phyloP scores from a whole-genome alignment of 2,888 invertebrate species.

The Ctena decussata region DNA sequence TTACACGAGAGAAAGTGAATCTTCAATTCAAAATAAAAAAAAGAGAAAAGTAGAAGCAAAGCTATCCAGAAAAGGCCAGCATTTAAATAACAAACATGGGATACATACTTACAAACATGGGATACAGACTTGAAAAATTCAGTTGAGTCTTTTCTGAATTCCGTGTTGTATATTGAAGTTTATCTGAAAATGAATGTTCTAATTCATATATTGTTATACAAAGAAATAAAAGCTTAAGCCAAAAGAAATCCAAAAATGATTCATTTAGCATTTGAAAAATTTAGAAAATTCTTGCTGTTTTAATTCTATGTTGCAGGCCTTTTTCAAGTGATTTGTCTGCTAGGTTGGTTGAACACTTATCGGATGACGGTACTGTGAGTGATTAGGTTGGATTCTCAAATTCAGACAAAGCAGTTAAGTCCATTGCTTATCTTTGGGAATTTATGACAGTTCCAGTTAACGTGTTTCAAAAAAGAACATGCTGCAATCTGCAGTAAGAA shows the following conservation, averaged over 20 bases:
- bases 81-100: neutral
- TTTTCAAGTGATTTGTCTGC: slow-evolving; percentile 4
- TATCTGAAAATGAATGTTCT: too few species aligned
- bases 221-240: too few species aligned
- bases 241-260: too few species aligned
- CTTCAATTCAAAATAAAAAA: neutral
- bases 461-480: neutral
- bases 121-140: too few species aligned
- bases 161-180: too few species aligned
- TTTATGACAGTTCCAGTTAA: neutral
- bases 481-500: slow-evolving; percentile 10
- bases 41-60: neutral
- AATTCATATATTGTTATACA: too few species aligned
- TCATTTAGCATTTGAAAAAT: neutral
- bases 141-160: too few species aligned
- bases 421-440: neutral
- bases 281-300: slow-evolving; percentile 24
- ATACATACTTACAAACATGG: too few species aligned
- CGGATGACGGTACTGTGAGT: neutral
- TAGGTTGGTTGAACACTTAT: neutral
- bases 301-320: slow-evolving; percentile 33
- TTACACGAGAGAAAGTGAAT: too few species aligned
- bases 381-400: neutral
- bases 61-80: neutral
- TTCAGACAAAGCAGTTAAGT: neutral